Percentiles rank a stretch among this genome's conserved stretches.
Conservation (phyloP, 2,888 invertebrate genomes). For the Pediacus dermestoides region DNA sequence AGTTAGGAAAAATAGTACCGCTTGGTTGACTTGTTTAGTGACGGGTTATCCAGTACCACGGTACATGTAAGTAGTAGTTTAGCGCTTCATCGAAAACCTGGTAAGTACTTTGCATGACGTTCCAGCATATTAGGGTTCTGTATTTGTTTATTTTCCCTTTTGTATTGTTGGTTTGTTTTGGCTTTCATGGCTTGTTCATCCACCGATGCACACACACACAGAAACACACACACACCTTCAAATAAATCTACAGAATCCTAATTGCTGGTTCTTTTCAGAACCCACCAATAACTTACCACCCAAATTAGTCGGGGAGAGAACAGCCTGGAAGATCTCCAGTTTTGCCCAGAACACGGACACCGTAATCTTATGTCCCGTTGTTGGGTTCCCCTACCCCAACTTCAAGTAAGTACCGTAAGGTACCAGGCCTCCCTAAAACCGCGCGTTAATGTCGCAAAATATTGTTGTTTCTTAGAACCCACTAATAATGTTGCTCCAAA, state of each 20-base stretch:
- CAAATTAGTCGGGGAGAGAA: constrained; percentile 48
- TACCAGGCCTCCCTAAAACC: background rate
- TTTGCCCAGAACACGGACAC: constrained; percentile 54
- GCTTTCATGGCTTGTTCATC: constrained; percentile 15
- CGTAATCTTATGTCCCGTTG: constrained; percentile 66
- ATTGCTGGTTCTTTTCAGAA: constrained; percentile 48
- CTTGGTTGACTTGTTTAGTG: constrained; percentile 63
- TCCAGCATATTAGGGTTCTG: constrained; percentile 38
- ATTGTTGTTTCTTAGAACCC: constrained; percentile 56
- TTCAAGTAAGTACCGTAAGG: constrained; percentile 61
- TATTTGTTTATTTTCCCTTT: constrained; percentile 22
- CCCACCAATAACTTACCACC: constrained; percentile 52
- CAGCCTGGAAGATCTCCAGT: constrained; percentile 60
- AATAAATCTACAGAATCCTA: constrained; percentile 27
- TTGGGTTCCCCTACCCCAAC: constrained; percentile 66
- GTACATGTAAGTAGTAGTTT: constrained; percentile 51
- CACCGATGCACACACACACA: constrained; percentile 9
- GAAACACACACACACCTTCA: too few species aligned
- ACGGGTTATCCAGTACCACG: constrained; percentile 55
- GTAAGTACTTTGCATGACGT: constrained; percentile 24
- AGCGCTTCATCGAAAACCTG: constrained; percentile 9
- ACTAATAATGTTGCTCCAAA: constrained; percentile 63
- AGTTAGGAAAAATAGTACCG: constrained; percentile 53
- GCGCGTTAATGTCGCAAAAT: background rate
- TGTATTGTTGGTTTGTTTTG: constrained; percentile 8